These are phyloP conservation scores for Sphenopsis melanotis DNA, from an alignment of 2,797 vertebrate genomes.

Conservation along the genomic window DNA sequence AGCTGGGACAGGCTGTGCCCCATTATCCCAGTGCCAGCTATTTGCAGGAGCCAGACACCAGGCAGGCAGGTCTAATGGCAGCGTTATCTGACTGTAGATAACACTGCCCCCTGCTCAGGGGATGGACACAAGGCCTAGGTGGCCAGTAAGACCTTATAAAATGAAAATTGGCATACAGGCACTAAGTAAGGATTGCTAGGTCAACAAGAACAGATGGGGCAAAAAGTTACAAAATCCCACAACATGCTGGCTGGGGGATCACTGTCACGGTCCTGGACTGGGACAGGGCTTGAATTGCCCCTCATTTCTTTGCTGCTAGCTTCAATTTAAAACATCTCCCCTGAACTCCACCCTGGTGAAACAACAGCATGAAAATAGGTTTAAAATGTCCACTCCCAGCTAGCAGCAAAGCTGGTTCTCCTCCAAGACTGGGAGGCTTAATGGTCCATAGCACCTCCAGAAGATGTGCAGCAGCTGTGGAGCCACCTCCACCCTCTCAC, in stretches of 20 bases:
- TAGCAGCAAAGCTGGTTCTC: neutral
- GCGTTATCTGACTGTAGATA: neutral
- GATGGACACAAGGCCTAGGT: neutral
- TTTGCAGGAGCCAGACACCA: slow-evolving; percentile 2
- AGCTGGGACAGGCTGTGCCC: neutral
- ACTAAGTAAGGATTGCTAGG: neutral
- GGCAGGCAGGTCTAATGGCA: slow-evolving; percentile 4
- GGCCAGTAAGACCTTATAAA: neutral
- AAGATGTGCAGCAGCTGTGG: neutral
- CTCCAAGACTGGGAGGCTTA: neutral
- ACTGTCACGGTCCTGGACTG: neutral
- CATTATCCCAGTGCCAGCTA: neutral
- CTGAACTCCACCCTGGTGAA: neutral
- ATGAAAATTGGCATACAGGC: neutral
- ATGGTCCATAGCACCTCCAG: neutral
- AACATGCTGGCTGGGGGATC: accelerated
- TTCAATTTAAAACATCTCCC: neutral
- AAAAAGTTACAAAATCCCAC: neutral
- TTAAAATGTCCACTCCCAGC: neutral
- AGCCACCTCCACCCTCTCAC: neutral
- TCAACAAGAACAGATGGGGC: neutral
- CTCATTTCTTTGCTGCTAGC: neutral
- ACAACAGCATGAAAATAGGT: neutral
- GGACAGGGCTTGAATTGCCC: neutral
- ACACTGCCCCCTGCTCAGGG: neutral